Evolutionary conservation across 1,140 invertebrate species (phyloP).

Genomic region (Gonioctena quinquepunctata): DNA sequence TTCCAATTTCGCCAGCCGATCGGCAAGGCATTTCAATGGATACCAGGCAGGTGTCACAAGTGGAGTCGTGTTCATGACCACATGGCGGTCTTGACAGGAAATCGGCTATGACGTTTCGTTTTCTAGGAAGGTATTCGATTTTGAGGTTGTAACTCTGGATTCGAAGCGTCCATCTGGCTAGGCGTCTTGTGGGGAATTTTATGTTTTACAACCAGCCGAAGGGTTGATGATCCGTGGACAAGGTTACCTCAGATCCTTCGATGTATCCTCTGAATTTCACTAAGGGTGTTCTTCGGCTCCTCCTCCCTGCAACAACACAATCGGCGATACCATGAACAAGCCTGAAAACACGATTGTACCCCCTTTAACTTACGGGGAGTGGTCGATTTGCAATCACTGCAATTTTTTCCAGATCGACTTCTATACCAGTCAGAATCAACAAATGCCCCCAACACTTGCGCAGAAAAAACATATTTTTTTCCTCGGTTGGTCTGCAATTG

Average conservation of each 20-base stretch:
- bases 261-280: constrained; percentile 32
- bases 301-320: not conserved
- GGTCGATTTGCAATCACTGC: not conserved
- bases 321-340: not conserved
- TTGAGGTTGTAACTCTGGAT: not conserved
- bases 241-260: not conserved
- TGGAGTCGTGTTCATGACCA: constrained; percentile 27
- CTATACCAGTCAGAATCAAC: not conserved
- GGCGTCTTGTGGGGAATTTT: not conserved
- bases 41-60: constrained; percentile 22
- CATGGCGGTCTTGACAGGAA: not conserved
- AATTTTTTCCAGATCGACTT: not conserved
- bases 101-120: not conserved
- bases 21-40: not conserved
- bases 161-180: not conserved
- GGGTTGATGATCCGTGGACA: not conserved
- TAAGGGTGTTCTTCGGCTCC: constrained; percentile 27
- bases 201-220: not conserved
- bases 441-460: not conserved
- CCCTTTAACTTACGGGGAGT: not conserved
- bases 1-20: not conserved
- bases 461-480: too few relatives aligned
- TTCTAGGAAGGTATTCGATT: not conserved
- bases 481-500: too few relatives aligned
- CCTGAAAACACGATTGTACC: not conserved